phyloP scores from a whole-genome alignment of 2,113 vertebrate species.

The Tychaedon coryphoeus region DNA sequence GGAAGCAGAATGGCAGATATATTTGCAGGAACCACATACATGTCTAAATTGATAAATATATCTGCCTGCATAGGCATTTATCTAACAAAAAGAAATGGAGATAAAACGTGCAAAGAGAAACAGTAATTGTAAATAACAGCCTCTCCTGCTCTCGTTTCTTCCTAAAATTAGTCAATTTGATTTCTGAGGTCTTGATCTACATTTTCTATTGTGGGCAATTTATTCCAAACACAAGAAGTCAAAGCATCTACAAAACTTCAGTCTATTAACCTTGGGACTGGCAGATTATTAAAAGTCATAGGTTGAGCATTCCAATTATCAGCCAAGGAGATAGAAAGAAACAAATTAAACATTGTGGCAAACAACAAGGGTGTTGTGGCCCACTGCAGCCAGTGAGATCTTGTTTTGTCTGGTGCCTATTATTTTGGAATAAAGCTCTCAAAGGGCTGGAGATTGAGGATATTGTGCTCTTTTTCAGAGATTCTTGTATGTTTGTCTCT shows the following conservation, averaged over 20 bases:
- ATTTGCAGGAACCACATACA: neutral
- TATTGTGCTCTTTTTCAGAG: neutral
- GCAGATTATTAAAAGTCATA: slow-evolving; percentile 44
- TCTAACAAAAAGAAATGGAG: slow-evolving; percentile 14
- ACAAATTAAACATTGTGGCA: neutral
- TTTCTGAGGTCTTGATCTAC: slow-evolving; percentile 48
- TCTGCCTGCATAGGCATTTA: neutral
- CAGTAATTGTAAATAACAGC: slow-evolving; percentile 43
- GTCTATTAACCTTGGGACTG: slow-evolving; percentile 33
- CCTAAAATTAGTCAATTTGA: slow-evolving; percentile 31
- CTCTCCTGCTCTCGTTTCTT: neutral
- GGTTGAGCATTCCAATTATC: slow-evolving; percentile 49
- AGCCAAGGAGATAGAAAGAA: slow-evolving; percentile 10
- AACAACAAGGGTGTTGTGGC: neutral
- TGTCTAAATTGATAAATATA: slow-evolving; percentile 19
- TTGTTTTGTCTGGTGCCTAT: neutral
- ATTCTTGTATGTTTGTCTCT: neutral
- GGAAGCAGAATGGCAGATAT: neutral
- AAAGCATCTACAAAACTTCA: slow-evolving; percentile 2
- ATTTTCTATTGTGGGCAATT: slow-evolving; percentile 10
- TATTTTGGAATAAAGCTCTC: neutral
- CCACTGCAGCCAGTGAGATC: neutral
- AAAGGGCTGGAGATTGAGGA: neutral
- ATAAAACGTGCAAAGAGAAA: slow-evolving; percentile 14
- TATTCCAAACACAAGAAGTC: slow-evolving; percentile 25